Evolutionary conservation across 2,797 vertebrate species (phyloP), one percentile per base, ranked within the genome.

Genomic region (Spondyliosoma cantharus): DNA sequence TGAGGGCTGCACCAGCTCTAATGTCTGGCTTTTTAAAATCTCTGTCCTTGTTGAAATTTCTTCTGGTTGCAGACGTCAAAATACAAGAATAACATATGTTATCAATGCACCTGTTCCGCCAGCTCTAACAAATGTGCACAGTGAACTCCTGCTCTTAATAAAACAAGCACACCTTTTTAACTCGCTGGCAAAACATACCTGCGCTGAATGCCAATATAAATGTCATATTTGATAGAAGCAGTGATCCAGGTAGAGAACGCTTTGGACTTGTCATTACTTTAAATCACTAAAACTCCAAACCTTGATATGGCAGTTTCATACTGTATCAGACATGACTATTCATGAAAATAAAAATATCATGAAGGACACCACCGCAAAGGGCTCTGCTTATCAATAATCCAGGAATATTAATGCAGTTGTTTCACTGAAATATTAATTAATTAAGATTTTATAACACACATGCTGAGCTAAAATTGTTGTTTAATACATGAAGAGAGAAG

Each of bases 341-440:
- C 63, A 62, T 80, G 42, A 71, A 54, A 83, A 68, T 72, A 52
- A 72, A 81, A 84, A 53, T 54, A 64, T 63, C 53, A 66, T 25
- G 74, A 66, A 50, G 57, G 49, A 74, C 66, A 45, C 20, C 4
- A 5, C 60, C 50, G 50, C 65, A 63, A 76, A 61, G 22, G 45
- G 43, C 3, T 27, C 17, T 49, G 25, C 54, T 84, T 78, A 90
- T 93, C 69, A 90, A 93, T 90, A 86, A 90, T 88, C 74, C 63
- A 69, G 27, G 82, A 37, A 43, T 46, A 74, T 66, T 29, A 79
- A 90, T 66, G 80, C 63, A 58, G 64, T 77, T 76, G 78, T 75
- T 75, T 74, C 27, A 61, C 65, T 90, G 29, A 87, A 90, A 90
- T 75, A 89, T 85, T 84, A 2, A 89, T 82, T 54, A n/a, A n/a